phyloP scores from a whole-genome alignment of 2,888 invertebrate species.

The Drosophila mayaguana region DNA sequence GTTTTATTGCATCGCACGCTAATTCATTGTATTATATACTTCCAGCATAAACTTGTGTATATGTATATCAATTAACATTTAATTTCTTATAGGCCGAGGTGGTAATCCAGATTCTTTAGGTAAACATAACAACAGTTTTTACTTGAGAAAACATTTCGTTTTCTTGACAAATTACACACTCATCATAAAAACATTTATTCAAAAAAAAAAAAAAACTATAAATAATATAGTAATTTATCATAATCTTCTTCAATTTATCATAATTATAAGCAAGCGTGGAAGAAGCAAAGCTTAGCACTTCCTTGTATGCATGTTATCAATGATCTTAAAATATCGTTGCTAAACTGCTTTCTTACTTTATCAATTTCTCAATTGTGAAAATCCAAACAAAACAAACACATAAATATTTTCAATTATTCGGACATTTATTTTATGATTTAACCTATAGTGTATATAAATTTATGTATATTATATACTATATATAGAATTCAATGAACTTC shows the following conservation, averaged over 20 bases:
- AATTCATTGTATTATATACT: slow-evolving; percentile 31
- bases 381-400: background rate
- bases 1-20: slow-evolving; percentile 35
- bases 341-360: slow-evolving; percentile 7
- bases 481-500: slow-evolving; percentile 11
- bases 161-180: slow-evolving; percentile 19
- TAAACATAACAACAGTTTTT: slow-evolving; percentile 60
- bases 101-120: slow-evolving; percentile 74
- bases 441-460: slow-evolving; percentile 6
- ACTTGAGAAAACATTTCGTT: background rate
- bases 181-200: background rate
- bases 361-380: slow-evolving; percentile 5
- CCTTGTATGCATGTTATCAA: background rate
- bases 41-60: slow-evolving; percentile 12
- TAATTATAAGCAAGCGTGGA: slow-evolving; percentile 4
- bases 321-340: background rate
- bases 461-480: background rate
- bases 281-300: background rate
- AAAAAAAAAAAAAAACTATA: background rate
- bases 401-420: background rate
- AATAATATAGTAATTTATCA: background rate
- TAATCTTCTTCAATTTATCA: background rate
- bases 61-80: slow-evolving; percentile 61
- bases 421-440: slow-evolving; percentile 9
- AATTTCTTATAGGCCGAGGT: slow-evolving; percentile 78